Conservation (phyloP, 2,797 vertebrate species). For the Gadopsis marmoratus region DNA sequence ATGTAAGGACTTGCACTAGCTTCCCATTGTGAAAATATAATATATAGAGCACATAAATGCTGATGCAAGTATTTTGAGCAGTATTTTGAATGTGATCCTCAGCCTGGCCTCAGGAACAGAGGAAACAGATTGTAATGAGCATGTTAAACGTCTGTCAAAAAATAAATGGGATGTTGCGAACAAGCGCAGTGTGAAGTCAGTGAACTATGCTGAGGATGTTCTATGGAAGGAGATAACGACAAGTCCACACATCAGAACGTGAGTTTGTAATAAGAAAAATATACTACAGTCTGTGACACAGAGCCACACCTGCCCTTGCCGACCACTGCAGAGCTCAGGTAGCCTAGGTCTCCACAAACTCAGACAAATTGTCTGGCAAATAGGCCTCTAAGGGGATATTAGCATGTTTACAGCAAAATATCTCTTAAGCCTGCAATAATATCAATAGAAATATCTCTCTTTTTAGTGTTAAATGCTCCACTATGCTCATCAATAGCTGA, state of each 20-base stretch:
- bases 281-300: not conserved
- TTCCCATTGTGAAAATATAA: not conserved
- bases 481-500: not conserved
- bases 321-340: constrained; percentile 12
- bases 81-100: constrained; percentile 8
- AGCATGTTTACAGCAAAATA: not conserved
- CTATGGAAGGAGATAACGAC: not conserved
- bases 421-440: not conserved
- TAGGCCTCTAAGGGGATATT: not conserved
- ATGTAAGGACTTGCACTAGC: not conserved
- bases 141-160: not conserved
- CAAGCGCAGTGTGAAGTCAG: not conserved
- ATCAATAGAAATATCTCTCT: not conserved
- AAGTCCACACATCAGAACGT: not conserved
- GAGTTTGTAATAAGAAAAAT: not conserved
- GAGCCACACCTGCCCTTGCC: constrained; percentile 20
- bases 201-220: not conserved
- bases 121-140: constrained; percentile 61
- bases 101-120: constrained; percentile 47
- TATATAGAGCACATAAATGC: not conserved
- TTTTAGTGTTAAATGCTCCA: not conserved
- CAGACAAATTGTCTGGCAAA: not conserved
- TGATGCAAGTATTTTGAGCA: constrained; percentile 28
- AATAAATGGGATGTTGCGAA: not conserved
- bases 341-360: not conserved